Evolutionary conservation across 1,140 invertebrate species (phyloP), one percentile per base, ranked within the genome.

Genomic region (Sinella curviseta): DNA sequence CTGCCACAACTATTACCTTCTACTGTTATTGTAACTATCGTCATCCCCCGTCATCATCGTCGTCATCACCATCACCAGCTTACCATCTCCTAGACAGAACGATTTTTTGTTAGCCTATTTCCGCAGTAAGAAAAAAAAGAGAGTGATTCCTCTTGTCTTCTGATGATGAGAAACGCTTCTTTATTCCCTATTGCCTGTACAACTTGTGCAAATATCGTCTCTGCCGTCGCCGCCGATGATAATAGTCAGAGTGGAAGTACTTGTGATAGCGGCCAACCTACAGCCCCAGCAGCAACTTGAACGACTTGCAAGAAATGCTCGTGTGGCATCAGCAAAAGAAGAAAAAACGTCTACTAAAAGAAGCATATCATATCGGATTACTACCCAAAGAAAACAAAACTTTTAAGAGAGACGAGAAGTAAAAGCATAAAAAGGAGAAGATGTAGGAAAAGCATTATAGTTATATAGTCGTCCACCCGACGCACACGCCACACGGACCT

Each of bases 341-440:
- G 20, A 48, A 48, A 48, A 20, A 60, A 26, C 12, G 24, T 60
- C 24, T 12, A 26, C 57, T 60, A 26, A 60, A 60, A 60, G 14
- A 60, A 60, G 57, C 57, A 60, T 60, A 60, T 60, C 57, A 60
- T 12, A 12, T 60, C 57, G 57, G 57, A 60, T 60, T 60, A 60
- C 57, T 17, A 60, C 57, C 4, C 57, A 60, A 60, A 60, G 57
- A 60, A 60, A 60, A 16, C 57, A 26, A 60, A 60, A 60, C 57
- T 60, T 60, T 48, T n/a, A n/a, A n/a, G n/a, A n/a, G n/a, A n/a
- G n/a, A n/a, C n/a, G n/a, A 20, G 39, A 20, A 48, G 39, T 48
- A 60, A 60, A n/a, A 60, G 24, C 8, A 3, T 16, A 60, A 48
- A 48, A n/a, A 60, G 57, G 12, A 17, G 24, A 17, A 16, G 24